Conservation (phyloP, 2,888 invertebrate species). For the Tuta absoluta region DNA sequence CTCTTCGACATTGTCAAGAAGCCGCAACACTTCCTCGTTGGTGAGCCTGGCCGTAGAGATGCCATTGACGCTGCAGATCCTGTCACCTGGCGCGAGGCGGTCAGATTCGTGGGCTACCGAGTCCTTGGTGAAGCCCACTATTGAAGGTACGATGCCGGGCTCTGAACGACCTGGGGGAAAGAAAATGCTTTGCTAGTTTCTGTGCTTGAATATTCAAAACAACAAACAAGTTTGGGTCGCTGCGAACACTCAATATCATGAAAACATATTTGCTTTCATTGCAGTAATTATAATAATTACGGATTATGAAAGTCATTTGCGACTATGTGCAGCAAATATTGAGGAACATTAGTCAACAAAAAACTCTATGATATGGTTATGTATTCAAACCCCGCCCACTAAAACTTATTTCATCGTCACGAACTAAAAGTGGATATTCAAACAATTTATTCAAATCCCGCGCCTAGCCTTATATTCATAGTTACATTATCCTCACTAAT, state of each 20-base stretch:
- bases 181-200: background rate
- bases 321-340: too few relatives aligned
- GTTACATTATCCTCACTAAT: conserved; percentile 28
- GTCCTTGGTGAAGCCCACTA: conserved; percentile 85
- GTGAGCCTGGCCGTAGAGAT: conserved; percentile 87
- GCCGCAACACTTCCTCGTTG: conserved; percentile 88
- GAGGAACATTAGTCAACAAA: too few relatives aligned
- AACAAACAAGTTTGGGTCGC: background rate
- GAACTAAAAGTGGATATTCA: conserved; percentile 19
- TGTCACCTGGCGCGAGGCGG: conserved; percentile 88
- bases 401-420: background rate
- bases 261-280: too few relatives aligned
- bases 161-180: conserved; percentile 83
- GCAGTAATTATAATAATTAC: too few relatives aligned
- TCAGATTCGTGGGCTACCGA: conserved; percentile 88
- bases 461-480: conserved; percentile 20
- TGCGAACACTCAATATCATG: too few relatives aligned
- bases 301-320: too few relatives aligned
- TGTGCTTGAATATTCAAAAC: background rate
- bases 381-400: background rate
- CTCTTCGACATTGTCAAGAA: conserved; percentile 87
- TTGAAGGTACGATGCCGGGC: conserved; percentile 84
- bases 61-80: conserved; percentile 90
- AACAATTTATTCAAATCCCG: conserved; percentile 14
- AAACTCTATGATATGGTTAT: too few relatives aligned